A percentile compares a stretch with the other conserved stretches of the same genome.
Conservation (phyloP, 2,113 vertebrate genomes). For the Tyrannus savana region DNA sequence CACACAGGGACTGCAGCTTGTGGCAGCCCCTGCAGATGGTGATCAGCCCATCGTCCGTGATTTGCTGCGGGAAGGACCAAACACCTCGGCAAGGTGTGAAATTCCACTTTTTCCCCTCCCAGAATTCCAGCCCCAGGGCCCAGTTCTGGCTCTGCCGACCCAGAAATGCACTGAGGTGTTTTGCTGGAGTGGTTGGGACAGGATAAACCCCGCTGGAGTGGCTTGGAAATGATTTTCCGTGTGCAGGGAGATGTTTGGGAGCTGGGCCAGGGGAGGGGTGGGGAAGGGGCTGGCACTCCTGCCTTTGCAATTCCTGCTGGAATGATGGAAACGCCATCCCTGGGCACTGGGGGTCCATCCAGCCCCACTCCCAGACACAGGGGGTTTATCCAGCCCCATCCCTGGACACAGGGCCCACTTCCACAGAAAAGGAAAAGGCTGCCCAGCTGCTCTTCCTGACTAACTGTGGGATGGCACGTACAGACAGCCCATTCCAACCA, state of each 20-base stretch:
- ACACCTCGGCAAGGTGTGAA: too few relatives aligned
- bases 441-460: neutral
- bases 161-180: too few relatives aligned
- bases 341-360: neutral
- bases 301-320: neutral
- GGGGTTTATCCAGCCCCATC: neutral
- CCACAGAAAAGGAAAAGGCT: neutral
- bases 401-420: neutral
- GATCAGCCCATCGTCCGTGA: constrained; percentile 98
- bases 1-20: constrained; percentile 94
- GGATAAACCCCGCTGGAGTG: neutral
- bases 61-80: constrained; percentile 82
- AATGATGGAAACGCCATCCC: neutral
- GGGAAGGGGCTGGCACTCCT: neutral
- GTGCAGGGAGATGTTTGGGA: neutral
- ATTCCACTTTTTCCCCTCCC: neutral
- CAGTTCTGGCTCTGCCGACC: neutral
- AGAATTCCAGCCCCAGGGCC: neutral
- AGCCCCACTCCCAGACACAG: neutral
- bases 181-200: neutral
- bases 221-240: neutral
- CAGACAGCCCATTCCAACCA: neutral
- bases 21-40: constrained; percentile 98
- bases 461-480: accelerated
- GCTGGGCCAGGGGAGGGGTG: accelerated